These are phyloP conservation scores for Engraulis encrasicolus DNA, from an alignment of 2,113 vertebrate genomes.

Conservation along the genomic window DNA sequence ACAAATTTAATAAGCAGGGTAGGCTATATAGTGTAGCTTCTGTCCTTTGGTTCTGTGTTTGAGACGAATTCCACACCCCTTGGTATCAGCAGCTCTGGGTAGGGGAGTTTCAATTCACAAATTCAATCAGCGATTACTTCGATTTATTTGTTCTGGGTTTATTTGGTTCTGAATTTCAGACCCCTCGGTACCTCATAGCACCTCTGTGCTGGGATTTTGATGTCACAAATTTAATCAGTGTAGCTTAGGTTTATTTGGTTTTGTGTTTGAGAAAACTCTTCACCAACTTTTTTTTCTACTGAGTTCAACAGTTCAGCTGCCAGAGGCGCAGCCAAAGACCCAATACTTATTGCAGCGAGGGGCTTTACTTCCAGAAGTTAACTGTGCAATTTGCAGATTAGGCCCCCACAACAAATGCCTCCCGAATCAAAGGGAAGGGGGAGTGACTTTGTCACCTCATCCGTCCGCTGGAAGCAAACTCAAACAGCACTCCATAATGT, in stretches of 20 bases:
- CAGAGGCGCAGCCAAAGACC: background rate
- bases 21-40: too few relatives aligned
- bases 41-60: too few relatives aligned
- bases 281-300: background rate
- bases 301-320: constrained; percentile 12
- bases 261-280: background rate
- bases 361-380: constrained; percentile 22
- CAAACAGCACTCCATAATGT: constrained; percentile 27
- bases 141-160: too few relatives aligned
- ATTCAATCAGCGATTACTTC: too few relatives aligned
- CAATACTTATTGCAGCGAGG: constrained; percentile 25
- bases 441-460: background rate
- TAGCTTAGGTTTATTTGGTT: background rate
- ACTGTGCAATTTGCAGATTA: constrained; percentile 34
- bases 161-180: too few relatives aligned
- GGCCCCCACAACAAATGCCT: background rate
- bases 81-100: too few relatives aligned
- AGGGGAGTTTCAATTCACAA: too few relatives aligned
- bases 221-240: background rate
- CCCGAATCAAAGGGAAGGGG: constrained; percentile 14
- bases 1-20: too few relatives aligned
- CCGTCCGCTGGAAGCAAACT: constrained; percentile 2
- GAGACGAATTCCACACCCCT: too few relatives aligned
- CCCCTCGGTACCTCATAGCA: background rate
- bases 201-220: background rate